These are phyloP conservation scores for Halyomorpha halys DNA, from an alignment of 1,140 invertebrate species.

Conservation along the genomic window DNA sequence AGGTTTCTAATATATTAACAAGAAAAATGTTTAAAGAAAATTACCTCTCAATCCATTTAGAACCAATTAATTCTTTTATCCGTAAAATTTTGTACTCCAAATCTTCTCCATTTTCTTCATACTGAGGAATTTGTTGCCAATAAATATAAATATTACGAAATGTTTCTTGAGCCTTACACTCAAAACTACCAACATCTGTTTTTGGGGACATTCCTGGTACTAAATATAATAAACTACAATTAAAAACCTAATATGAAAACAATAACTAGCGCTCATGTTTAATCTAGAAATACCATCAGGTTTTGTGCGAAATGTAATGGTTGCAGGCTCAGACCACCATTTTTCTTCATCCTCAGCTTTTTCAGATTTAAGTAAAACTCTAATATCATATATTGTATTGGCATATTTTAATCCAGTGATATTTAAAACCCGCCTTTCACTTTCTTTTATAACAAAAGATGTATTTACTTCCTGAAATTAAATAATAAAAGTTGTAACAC, in stretches of 20 bases:
- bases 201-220: no score
- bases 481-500: slow-evolving; percentile 17
- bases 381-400: no score
- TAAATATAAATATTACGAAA: no score
- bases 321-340: slow-evolving; percentile 57
- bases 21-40: no score
- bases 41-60: neutral
- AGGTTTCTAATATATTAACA: no score
- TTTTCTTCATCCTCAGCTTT: slow-evolving; percentile 42
- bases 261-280: neutral
- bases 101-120: slow-evolving; percentile 47
- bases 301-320: slow-evolving; percentile 43
- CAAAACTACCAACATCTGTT: no score
- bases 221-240: slow-evolving; percentile 30
- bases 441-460: no score
- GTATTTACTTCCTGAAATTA: no score
- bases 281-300: no score
- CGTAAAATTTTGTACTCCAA: slow-evolving; percentile 39
- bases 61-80: slow-evolving; percentile 36
- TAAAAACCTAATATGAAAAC: neutral
- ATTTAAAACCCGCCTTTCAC: no score
- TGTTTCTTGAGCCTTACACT: no score
- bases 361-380: slow-evolving; percentile 45
- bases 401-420: no score
- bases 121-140: slow-evolving; percentile 53